Evolutionary conservation across 2,888 invertebrate species (phyloP), one percentile per base, ranked within the genome.

Genomic region (Eudemis profundana): DNA sequence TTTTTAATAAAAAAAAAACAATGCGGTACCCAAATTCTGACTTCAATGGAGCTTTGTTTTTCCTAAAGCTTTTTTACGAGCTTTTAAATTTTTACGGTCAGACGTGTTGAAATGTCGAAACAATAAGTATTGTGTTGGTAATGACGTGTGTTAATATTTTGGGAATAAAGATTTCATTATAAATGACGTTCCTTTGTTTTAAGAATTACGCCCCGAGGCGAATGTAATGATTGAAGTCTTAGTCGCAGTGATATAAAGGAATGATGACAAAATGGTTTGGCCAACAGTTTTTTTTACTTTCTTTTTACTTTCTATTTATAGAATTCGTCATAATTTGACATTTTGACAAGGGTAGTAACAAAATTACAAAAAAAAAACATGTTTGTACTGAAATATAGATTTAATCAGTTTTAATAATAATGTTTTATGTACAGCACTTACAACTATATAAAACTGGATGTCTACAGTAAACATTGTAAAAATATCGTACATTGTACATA

Each of bases 381-480:
- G 56, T 12, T 27, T 64, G 36, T 87, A 90, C 81, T 89, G 89
- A 92, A 92, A 92, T 90, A 92, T 89, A 92, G 86, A 88, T 91
- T 91, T 92, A 91, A 89, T 90, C 86, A 87, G 79, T 86, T 85
- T 87, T 86, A 83, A 86, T 90, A 87, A 89, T 90, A 86, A 79
- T 82, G 85, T 83, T 79, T 73, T 90, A 87, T 89, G 81, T 91
- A 92, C 90, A 90, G 85, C 85, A 76, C 87, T 90, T 90, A 89
- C 68, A 78, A 81, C 87, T 89, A 90, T 78, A 84, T 78, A 89
- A 84, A 89, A 89, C 86, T 84, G 84, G 84, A 86, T 85, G 81
- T 84, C 84, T 89, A 89, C 84, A 87, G 86, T 89, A 89, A 87
- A 89, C 76, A 84, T 85, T 85, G 87, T 88, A 89, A 88, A 89